These are phyloP conservation scores for Geodia barretti DNA, from an alignment of 37 sponge, comb jelly and placozoan species.

Conservation along the genomic window DNA sequence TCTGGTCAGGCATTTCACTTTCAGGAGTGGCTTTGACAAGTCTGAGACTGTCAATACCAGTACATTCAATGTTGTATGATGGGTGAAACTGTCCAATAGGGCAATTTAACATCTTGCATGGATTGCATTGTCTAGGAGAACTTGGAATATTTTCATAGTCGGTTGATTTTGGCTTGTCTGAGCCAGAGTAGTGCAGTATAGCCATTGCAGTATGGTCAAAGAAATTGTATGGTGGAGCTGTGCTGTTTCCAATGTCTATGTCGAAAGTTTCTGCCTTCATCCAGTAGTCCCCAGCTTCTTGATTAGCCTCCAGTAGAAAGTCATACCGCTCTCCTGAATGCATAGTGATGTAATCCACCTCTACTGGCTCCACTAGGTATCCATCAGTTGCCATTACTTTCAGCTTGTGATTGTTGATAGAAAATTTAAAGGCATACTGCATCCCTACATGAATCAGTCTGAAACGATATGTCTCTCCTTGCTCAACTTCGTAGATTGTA, in stretches of 20 bases:
- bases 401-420: constrained; percentile 65
- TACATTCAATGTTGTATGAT: constrained; percentile 44
- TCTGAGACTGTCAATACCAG: too few species aligned
- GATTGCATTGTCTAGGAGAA: constrained; percentile 3
- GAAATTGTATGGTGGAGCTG: neutral
- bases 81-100: constrained; percentile 51
- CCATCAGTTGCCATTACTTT: constrained; percentile 76
- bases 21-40: too few species aligned
- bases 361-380: constrained; percentile 25
- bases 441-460: constrained; percentile 76
- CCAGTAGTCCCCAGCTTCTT: constrained; percentile 35
- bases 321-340: constrained; percentile 87
- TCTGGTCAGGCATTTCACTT: too few species aligned
- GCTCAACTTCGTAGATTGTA: constrained; percentile 13
- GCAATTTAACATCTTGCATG: constrained; percentile 51
- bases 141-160: neutral
- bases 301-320: constrained; percentile 46
- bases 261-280: constrained; percentile 76
- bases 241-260: neutral
- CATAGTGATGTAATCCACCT: constrained; percentile 76
- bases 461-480: constrained; percentile 58
- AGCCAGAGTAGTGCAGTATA: constrained; percentile 16
- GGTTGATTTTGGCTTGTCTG: neutral
- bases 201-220: constrained; percentile 20
- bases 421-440: constrained; percentile 60